phyloP scores from a whole-genome alignment of 2,113 vertebrate genomes.

The Camelus dromedarius region DNA sequence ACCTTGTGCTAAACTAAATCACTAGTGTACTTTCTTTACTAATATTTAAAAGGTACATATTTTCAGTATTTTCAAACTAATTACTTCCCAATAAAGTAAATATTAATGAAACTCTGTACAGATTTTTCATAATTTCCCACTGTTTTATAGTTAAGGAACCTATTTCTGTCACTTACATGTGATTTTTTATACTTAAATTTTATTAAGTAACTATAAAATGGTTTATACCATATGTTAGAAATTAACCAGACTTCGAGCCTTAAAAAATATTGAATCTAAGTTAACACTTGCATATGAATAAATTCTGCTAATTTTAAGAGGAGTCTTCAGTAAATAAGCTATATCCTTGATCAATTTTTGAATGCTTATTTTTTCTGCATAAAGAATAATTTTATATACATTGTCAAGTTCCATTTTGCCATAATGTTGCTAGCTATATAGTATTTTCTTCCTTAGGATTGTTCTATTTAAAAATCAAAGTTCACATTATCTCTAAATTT shows the following conservation, averaged over 20 bases:
- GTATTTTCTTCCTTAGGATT: neutral
- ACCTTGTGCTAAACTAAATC: neutral
- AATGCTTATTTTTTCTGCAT: neutral
- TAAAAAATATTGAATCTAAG: neutral
- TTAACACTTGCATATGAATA: neutral
- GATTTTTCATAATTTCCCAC: neutral
- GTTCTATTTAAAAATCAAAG: neutral
- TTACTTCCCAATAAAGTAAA: neutral
- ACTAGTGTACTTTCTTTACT: neutral
- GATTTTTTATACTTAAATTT: neutral
- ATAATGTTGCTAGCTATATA: neutral
- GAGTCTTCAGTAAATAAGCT: neutral
- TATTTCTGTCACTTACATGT: neutral
- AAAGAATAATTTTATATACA: neutral
- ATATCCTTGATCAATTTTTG: neutral
- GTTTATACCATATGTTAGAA: neutral
- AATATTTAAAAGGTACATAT: neutral
- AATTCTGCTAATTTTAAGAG: neutral
- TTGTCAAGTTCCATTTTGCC: neutral
- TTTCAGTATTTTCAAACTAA: neutral
- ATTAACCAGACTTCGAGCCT: neutral
- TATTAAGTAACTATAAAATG: neutral
- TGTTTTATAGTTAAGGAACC: neutral
- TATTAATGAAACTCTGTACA: neutral
- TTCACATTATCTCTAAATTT: neutral